A percentile compares a stretch with the other conserved stretches of the same genome.
Conservation (phyloP, 1,140 invertebrate species). For the Diabrotica undecimpunctata region DNA sequence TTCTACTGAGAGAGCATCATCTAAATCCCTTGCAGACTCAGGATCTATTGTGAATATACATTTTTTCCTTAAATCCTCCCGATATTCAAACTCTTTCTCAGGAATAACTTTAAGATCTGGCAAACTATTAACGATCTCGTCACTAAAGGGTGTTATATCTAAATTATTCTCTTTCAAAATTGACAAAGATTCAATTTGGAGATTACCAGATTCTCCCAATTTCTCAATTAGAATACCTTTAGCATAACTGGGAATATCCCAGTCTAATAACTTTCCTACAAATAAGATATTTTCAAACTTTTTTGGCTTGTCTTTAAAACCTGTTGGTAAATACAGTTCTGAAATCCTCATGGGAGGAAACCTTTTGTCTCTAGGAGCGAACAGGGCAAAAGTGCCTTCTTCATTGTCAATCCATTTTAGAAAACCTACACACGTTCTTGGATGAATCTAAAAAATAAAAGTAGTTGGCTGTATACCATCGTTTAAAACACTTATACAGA, state of each 20-base stretch:
- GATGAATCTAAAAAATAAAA: slow-evolving; percentile 53
- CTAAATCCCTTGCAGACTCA: slow-evolving; percentile 83
- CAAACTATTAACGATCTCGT: slow-evolving; percentile 56
- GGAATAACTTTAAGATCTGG: slow-evolving; percentile 54
- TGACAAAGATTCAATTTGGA: slow-evolving; percentile 72
- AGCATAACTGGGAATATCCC: slow-evolving; percentile 61
- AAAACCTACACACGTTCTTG: slow-evolving; percentile 62
- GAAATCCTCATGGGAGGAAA: slow-evolving; percentile 69
- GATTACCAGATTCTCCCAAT: slow-evolving; percentile 69
- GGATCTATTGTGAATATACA: slow-evolving; percentile 94
- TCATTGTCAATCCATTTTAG: slow-evolving; percentile 59
- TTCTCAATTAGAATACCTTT: slow-evolving; percentile 34
- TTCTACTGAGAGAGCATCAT: slow-evolving; percentile 87
- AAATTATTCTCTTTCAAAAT: slow-evolving; percentile 76
- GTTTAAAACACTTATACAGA: too few relatives aligned
- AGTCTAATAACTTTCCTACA: slow-evolving; percentile 65
- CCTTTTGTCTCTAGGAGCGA: slow-evolving; percentile 69
- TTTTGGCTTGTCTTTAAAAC: slow-evolving; percentile 55
- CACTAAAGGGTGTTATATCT: slow-evolving; percentile 63
- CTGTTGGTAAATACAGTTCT: slow-evolving; percentile 56
- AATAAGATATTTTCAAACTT: slow-evolving; percentile 62
- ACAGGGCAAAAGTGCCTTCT: slow-evolving; percentile 56
- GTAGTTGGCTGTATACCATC: too few relatives aligned
- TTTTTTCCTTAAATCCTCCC: slow-evolving; percentile 72
- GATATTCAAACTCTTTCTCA: slow-evolving; percentile 56